A percentile compares a stretch with the other conserved stretches of the same genome.
Conservation (phyloP, 2,888 invertebrate species). For the Tipula confusa region DNA sequence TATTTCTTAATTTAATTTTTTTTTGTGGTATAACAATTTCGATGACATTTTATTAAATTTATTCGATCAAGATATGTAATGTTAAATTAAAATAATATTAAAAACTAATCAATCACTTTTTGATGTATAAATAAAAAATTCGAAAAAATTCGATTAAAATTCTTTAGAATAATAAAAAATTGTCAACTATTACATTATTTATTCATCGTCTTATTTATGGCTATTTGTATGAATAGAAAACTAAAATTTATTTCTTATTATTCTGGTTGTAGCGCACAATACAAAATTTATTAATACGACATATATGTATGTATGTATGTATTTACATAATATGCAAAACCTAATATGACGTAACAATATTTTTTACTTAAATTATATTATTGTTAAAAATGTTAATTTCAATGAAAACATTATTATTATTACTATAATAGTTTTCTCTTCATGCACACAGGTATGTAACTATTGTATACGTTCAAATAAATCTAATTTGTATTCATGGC, state of each 20-base stretch:
- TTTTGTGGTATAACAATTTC: background rate
- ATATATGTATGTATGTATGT: background rate
- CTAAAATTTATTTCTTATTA: background rate
- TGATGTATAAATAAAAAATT: background rate
- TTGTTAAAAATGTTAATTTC: constrained; percentile 3
- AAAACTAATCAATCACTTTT: background rate
- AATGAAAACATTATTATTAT: background rate
- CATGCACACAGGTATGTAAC: too few species aligned
- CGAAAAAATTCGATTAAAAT: background rate
- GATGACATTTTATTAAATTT: background rate
- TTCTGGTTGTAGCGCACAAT: background rate
- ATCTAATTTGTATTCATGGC: background rate
- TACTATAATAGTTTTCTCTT: background rate
- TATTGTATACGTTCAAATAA: background rate
- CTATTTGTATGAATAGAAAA: background rate
- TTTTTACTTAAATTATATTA: too few species aligned
- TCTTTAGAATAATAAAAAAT: background rate
- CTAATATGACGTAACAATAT: background rate
- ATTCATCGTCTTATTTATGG: constrained; percentile 15
- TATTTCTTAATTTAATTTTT: background rate
- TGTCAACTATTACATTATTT: background rate
- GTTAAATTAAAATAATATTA: background rate
- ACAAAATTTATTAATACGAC: background rate
- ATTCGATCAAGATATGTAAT: background rate
- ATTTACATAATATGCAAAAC: too few species aligned